Conservation (phyloP, 2,888 invertebrate genomes). For the Lysandra coridon region DNA sequence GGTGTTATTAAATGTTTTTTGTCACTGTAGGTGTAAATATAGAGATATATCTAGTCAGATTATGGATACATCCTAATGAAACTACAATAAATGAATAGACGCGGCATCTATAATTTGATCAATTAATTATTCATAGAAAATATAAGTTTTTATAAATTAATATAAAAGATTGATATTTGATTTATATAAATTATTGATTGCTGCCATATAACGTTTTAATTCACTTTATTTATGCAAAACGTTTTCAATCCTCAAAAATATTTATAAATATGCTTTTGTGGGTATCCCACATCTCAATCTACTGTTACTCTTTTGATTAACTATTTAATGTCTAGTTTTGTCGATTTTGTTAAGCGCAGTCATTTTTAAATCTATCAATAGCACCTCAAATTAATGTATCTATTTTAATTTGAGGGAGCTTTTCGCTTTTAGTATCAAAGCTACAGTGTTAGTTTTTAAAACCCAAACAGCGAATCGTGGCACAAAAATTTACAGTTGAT, state of each 20-base stretch:
- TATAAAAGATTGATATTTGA: conserved; percentile 6
- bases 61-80: conserved; percentile 3
- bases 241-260: neutral
- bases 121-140: conserved; percentile 63
- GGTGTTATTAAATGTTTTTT: conserved; percentile 23
- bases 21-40: conserved; percentile 11
- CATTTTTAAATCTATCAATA: neutral
- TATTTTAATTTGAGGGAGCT: too few relatives aligned
- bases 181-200: conserved; percentile 2
- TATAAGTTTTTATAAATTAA: conserved; percentile 48
- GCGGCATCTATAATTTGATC: conserved; percentile 69
- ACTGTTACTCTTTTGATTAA: neutral
- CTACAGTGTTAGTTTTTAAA: too few relatives aligned
- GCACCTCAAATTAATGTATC: neutral
- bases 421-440: too few relatives aligned
- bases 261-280: neutral
- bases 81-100: conserved; percentile 38
- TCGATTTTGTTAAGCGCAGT: neutral
- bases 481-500: too few relatives aligned
- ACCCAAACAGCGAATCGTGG: too few relatives aligned
- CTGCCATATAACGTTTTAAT: neutral
- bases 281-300: neutral
- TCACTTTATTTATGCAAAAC: conserved; percentile 6
- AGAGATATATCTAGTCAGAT: conserved; percentile 4
- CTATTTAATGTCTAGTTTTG: neutral